Evolutionary conservation across 2,888 invertebrate genomes (phyloP).

Genomic region (Thera britannica): DNA sequence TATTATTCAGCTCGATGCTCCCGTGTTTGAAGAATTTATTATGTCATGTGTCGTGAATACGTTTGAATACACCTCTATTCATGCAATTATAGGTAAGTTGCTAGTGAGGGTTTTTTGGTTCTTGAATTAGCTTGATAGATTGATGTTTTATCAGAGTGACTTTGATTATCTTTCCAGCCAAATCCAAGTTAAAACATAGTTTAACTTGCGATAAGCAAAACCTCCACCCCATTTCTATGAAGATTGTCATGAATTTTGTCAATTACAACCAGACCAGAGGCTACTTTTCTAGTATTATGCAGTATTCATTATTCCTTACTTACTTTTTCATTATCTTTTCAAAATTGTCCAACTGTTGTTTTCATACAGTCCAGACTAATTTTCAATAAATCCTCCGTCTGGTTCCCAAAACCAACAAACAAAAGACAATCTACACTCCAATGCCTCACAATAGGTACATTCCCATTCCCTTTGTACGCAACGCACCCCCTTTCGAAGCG

Average conservation of each 20-base stretch:
- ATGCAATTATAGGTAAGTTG: constrained; percentile 23
- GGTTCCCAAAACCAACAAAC: constrained; percentile 39
- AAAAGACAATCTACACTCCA: constrained; percentile 57
- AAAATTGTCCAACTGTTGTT: neutral
- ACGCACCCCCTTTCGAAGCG: constrained; percentile 46
- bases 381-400: constrained; percentile 27
- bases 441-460: constrained; percentile 63
- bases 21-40: constrained; percentile 28
- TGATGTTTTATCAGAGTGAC: neutral
- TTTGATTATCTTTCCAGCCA: too few species aligned
- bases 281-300: too few species aligned
- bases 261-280: too few species aligned
- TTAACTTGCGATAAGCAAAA: too few species aligned
- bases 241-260: too few species aligned
- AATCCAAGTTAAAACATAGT: too few species aligned
- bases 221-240: too few species aligned
- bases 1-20: constrained; percentile 28
- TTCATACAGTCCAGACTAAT: constrained; percentile 12
- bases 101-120: constrained; percentile 8
- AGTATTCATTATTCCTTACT: too few species aligned
- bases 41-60: constrained; percentile 29
- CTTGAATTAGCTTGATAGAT: neutral
- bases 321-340: too few species aligned
- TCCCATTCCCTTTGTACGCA: constrained; percentile 53
- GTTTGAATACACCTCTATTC: constrained; percentile 30